Conservation (phyloP, 2,113 vertebrate species). For the Isurus oxyrinchus region DNA sequence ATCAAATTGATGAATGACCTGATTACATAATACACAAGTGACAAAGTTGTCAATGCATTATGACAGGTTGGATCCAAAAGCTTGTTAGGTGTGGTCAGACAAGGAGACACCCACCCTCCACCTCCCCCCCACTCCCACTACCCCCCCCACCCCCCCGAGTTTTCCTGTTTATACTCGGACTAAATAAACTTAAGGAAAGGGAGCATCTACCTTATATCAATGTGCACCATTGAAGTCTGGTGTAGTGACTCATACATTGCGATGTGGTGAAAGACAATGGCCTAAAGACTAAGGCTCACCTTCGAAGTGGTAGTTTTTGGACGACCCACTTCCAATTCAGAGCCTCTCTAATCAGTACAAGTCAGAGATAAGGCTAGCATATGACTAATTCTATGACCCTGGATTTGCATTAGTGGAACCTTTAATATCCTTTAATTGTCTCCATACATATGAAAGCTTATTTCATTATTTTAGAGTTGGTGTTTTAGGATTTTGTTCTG, state of each 20-base stretch:
- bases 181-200: neutral
- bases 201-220: neutral
- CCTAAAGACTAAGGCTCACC: neutral
- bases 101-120: too few species aligned
- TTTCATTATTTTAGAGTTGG: neutral
- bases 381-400: neutral
- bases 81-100: neutral
- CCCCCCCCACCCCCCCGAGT: neutral
- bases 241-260: neutral
- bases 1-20: neutral
- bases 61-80: neutral
- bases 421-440: neutral
- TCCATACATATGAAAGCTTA: neutral
- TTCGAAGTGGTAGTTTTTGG: neutral
- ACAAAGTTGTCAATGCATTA: conserved; percentile 6
- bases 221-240: neutral
- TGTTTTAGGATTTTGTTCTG: neutral
- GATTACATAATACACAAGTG: neutral
- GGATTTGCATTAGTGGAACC: neutral
- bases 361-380: neutral
- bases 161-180: neutral
- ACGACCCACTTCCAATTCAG: neutral
- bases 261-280: neutral
- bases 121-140: too few species aligned
- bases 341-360: neutral